Conservation (phyloP, 2,888 invertebrate genomes). For the Cantharis rufa region DNA sequence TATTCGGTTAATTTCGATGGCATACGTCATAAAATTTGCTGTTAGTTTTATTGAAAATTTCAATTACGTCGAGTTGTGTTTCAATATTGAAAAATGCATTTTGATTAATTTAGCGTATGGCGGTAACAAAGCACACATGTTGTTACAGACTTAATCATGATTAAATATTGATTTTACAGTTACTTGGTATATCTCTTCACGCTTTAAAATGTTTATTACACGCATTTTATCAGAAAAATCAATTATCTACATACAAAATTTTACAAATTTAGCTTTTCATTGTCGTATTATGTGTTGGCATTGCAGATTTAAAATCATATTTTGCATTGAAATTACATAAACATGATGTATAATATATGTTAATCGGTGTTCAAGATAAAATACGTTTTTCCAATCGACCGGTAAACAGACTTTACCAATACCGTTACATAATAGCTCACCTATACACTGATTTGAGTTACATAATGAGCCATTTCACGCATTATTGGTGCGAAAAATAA, state of each 20-base stretch:
- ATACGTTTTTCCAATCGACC: too few species aligned
- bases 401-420: too few species aligned
- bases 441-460: too few species aligned
- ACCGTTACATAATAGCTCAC: too few species aligned
- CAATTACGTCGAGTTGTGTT: slow-evolving; percentile 49
- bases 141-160: slow-evolving; percentile 49
- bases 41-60: slow-evolving; percentile 52
- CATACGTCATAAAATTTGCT: slow-evolving; percentile 45
- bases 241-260: slow-evolving; percentile 2
- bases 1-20: slow-evolving; percentile 41
- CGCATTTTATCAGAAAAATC: slow-evolving; percentile 20
- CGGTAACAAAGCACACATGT: slow-evolving; percentile 46
- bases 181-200: slow-evolving; percentile 39
- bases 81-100: slow-evolving; percentile 50
- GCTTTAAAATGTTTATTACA: slow-evolving; percentile 25
- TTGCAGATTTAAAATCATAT: background rate
- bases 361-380: too few species aligned
- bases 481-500: too few species aligned
- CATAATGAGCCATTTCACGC: too few species aligned
- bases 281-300: background rate
- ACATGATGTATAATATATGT: too few species aligned
- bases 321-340: background rate
- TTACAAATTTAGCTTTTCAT: background rate
- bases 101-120: slow-evolving; percentile 51
- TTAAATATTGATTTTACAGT: slow-evolving; percentile 52